phyloP scores from a whole-genome alignment of 2,797 vertebrate genomes.

The Alectoris magna region DNA sequence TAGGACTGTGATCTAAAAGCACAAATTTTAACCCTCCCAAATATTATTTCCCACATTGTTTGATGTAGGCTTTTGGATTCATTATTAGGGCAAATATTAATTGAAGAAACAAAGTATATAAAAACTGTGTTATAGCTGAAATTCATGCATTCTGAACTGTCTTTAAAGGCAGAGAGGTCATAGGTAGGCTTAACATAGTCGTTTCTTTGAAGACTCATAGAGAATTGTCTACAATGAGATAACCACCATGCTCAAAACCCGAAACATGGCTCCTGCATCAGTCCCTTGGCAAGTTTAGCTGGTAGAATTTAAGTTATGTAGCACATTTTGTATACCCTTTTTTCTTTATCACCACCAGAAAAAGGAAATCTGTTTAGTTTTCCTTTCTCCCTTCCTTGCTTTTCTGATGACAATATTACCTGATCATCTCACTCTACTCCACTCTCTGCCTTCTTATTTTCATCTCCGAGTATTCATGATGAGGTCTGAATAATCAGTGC shows the following conservation, averaged over 20 bases:
- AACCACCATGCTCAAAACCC: not conserved
- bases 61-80: not conserved
- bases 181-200: not conserved
- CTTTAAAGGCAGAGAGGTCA: not conserved
- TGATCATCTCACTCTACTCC: not conserved
- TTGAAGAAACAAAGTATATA: not conserved
- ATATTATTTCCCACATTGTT: not conserved
- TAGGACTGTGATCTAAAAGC: slow-evolving; percentile 15
- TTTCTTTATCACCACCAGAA: not conserved
- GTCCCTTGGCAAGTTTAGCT: not conserved
- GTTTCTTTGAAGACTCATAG: not conserved
- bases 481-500: slow-evolving; percentile 36
- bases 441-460: slow-evolving; percentile 17
- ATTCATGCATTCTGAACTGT: not conserved
- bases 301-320: not conserved
- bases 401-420: not conserved
- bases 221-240: not conserved
- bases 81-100: not conserved
- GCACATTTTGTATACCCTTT: not conserved
- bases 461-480: slow-evolving; percentile 54
- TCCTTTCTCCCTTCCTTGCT: not conserved
- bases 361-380: not conserved
- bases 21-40: not conserved
- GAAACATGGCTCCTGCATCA: not conserved
- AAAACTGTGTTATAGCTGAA: not conserved